These are phyloP conservation scores for Rhinogobio ventralis DNA, from an alignment of 2,797 vertebrate genomes.

Conservation along the genomic window DNA sequence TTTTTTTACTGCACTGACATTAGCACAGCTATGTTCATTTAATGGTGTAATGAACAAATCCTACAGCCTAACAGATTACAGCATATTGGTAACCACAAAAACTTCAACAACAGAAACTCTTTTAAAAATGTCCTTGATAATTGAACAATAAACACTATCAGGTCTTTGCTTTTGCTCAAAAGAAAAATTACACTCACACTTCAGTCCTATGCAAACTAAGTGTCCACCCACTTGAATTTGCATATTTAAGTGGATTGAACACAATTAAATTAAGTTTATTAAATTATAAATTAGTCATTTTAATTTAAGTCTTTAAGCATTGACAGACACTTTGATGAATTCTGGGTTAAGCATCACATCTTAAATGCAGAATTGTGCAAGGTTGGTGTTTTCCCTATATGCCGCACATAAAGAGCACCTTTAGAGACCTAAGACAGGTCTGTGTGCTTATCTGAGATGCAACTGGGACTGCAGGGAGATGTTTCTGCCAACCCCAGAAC, in stretches of 20 bases:
- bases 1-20: not conserved
- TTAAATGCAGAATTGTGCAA: not conserved
- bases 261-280: no score
- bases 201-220: no score
- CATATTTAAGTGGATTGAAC: no score
- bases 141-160: not conserved
- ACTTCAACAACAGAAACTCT: no score
- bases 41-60: not conserved
- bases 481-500: conserved; percentile 30
- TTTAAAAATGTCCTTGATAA: not conserved
- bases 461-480: conserved; percentile 26
- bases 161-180: no score
- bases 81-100: not conserved
- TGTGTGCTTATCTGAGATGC: conserved; percentile 1
- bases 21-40: not conserved
- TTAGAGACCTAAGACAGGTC: not conserved
- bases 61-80: not conserved
- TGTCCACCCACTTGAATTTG: no score
- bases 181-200: no score
- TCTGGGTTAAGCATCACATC: not conserved
- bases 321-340: no score
- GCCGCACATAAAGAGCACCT: not conserved
- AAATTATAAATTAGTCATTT: no score
- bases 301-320: no score
- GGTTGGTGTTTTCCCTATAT: conserved; percentile 10